phyloP scores from a whole-genome alignment of 2,113 vertebrate genomes.

The Aphyosemion australe region DNA sequence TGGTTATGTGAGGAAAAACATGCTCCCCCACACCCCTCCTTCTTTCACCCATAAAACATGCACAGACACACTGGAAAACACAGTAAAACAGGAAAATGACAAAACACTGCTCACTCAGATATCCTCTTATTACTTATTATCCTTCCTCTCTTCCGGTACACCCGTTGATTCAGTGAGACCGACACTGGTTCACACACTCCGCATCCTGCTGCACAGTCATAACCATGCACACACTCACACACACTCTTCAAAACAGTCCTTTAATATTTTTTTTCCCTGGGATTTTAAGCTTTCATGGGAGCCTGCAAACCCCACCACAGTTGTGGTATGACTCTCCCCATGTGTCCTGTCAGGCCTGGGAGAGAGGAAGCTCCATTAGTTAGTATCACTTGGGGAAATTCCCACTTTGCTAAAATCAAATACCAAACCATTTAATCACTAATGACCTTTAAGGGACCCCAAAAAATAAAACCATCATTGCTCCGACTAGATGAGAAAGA shows the following conservation, averaged over 20 bases:
- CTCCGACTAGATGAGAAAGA: conserved; percentile 2
- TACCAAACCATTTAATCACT: conserved; percentile 20
- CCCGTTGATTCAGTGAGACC: conserved; percentile 64
- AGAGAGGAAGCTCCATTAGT: conserved; percentile 59
- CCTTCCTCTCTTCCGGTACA: conserved; percentile 46
- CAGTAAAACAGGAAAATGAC: conserved; percentile 32
- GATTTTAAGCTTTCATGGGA: conserved; percentile 77
- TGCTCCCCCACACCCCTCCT: conserved; percentile 17
- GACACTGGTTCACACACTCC: conserved; percentile 69
- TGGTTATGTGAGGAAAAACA: conserved; percentile 26
- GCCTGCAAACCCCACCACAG: conserved; percentile 77
- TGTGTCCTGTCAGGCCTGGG: conserved; percentile 65
- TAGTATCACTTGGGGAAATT: conserved; percentile 48
- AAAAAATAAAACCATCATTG: conserved; percentile 14
- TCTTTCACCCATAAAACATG: conserved; percentile 2
- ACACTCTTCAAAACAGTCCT: conserved; percentile 48
- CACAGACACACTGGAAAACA: conserved; percentile 23
- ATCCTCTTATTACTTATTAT: conserved; percentile 43
- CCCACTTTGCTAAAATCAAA: conserved; percentile 28
- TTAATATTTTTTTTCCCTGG: conserved; percentile 58
- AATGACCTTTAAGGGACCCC: conserved; percentile 36
- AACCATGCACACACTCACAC: conserved; percentile 53
- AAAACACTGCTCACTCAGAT: conserved; percentile 32
- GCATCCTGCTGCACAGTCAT: conserved; percentile 60
- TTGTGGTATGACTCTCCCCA: conserved; percentile 76